phyloP scores from a whole-genome alignment of 2,113 vertebrate genomes.

The Brienomyrus brachyistius region DNA sequence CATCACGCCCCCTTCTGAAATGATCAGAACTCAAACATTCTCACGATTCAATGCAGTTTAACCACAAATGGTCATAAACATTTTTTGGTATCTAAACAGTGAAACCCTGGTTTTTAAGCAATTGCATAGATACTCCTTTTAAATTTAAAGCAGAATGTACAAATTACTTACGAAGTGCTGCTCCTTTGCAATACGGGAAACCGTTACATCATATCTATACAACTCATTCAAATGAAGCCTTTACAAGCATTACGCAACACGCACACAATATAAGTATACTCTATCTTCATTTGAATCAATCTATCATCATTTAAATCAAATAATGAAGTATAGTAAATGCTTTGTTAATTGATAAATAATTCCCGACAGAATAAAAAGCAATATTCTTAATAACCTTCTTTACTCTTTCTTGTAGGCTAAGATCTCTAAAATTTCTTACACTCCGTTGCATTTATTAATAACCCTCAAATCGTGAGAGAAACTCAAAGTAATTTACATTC shows the following conservation, averaged over 20 bases:
- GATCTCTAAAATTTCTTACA: not conserved
- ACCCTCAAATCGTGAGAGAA: not conserved
- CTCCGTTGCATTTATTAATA: not conserved
- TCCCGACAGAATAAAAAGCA: not conserved
- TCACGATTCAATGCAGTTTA: not conserved
- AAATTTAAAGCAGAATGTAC: not conserved
- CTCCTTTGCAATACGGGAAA: not conserved
- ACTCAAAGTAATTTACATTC: not conserved
- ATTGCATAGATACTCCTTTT: not conserved
- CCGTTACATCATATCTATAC: not conserved
- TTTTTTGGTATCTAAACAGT: not conserved
- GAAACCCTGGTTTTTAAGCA: not conserved
- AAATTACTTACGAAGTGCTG: not conserved
- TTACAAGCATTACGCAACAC: not conserved
- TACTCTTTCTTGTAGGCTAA: slow-evolving; percentile 7
- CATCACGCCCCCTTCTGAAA: not conserved
- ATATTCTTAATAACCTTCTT: not conserved
- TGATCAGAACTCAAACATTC: not conserved
- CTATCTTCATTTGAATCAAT: not conserved
- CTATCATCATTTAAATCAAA: not conserved
- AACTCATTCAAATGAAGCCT: not conserved
- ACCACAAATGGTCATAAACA: not conserved
- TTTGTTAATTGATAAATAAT: not conserved
- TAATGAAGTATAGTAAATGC: not conserved
- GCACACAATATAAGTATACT: not conserved